Base-by-base conservation (phyloP, 2,797 vertebrate species). In the Diplodus sargus region DNA sequence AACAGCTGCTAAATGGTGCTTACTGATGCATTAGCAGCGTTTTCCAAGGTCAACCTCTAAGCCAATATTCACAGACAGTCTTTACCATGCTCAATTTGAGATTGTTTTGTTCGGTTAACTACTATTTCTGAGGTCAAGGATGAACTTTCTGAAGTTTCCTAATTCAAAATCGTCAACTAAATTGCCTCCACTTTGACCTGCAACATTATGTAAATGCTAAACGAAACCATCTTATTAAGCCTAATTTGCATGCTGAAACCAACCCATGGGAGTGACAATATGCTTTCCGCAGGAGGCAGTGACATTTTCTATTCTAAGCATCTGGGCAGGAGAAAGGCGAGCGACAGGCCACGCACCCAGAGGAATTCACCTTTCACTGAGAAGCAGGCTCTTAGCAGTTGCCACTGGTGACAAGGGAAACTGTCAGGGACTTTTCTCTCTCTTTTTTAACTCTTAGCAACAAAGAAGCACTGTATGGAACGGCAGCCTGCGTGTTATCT, bases 291-390 rank as follows among this genome's bases (percentile, higher is more conserved):
- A 83, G 83, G 85, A 91, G 83, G 85, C 51, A 84, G 70, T 85
- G 58, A 61, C 75, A 83, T 86, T 87, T 93, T 92, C 87, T 92
- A 89, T 94, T 94, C 85, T 78, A 63, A 91, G 90, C 91, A 88
- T 85, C 87, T 85, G 89, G 83, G 76, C 79, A 88, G 85, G 83
- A 84, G 82, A 82, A 73, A 79, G 67, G 85, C 66, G 64, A 87
- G 75, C 25, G 67, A 65, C 59, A 51, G 84, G 81, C 78, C 79
- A 63, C 25, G 25, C 78, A 86, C 93, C 87, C 90, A 73, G 83
- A 92, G 92, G 91, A 92, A 89, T 94, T 94, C 92, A 95, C 92
- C 93, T 95, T 94, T 92, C 83, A 76, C 90, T 87, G 83, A 81
- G 76, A 78, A 78, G 74, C 77, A 70, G 65, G 83, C 87, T 84